Evolutionary conservation across 2,113 vertebrate species (phyloP).

Genomic region (Cavia aperea): DNA sequence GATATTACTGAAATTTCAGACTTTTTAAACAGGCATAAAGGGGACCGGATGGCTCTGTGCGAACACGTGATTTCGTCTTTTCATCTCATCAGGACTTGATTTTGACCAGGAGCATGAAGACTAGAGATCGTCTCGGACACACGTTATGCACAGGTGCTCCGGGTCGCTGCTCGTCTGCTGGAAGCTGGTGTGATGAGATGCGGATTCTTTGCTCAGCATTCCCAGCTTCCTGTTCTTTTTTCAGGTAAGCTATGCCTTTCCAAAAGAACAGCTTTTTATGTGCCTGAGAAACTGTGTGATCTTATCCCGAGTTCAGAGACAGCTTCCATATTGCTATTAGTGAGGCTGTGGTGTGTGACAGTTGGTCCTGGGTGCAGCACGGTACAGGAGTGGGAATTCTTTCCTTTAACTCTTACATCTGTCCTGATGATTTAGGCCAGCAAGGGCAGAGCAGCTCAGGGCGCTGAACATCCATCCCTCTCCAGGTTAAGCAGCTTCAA

Average conservation of each 20-base stretch:
- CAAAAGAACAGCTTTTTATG: not conserved
- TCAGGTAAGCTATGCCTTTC: not conserved
- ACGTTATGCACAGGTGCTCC: not conserved
- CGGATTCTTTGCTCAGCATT: not conserved
- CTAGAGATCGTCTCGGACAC: not conserved
- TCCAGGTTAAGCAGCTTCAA: constrained; percentile 52
- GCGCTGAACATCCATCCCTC: not conserved
- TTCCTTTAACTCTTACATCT: not conserved
- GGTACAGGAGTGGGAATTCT: not conserved
- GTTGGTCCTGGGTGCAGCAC: not conserved
- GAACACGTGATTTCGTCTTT: not conserved
- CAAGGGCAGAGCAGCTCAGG: constrained; percentile 33
- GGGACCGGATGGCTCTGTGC: not conserved
- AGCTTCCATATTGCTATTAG: not conserved
- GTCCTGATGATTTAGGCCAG: constrained; percentile 22
- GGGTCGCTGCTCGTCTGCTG: not conserved
- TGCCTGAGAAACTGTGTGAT: not conserved
- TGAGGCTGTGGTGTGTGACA: not conserved
- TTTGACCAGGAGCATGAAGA: not conserved
- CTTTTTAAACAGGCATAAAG: not conserved
- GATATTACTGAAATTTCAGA: not conserved
- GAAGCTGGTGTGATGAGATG: not conserved
- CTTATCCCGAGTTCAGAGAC: not conserved
- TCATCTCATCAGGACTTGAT: not conserved
- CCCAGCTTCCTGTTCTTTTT: not conserved